Percentiles rank a stretch among this genome's conserved stretches.
phyloP scores from a whole-genome alignment of 2,113 vertebrate species.

The Corythaixoides concolor region DNA sequence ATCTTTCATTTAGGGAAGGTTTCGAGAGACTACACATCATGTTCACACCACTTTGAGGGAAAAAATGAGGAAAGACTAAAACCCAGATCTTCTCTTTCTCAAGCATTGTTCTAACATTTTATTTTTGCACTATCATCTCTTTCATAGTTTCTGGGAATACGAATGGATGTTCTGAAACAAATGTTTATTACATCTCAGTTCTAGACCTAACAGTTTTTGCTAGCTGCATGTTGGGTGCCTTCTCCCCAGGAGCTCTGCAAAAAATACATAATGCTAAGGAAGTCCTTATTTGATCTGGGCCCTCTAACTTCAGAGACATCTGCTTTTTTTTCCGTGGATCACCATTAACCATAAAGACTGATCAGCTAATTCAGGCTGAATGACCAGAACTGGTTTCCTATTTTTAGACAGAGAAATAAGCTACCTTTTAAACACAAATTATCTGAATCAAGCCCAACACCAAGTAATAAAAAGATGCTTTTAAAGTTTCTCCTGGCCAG shows the following conservation, averaged over 20 bases:
- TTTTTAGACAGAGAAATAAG: background rate
- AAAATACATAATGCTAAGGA: background rate
- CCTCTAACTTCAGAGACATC: background rate
- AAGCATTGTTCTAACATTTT: background rate
- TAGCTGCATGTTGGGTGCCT: background rate
- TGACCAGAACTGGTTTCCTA: background rate
- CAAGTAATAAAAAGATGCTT: background rate
- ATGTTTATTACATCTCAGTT: background rate
- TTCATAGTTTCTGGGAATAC: background rate
- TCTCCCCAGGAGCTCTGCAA: background rate
- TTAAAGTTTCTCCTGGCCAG: background rate
- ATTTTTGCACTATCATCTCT: rapidly evolving
- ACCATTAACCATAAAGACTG: background rate
- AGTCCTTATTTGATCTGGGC: background rate
- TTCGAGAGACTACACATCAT: background rate
- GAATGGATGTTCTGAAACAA: background rate
- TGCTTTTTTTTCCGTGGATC: background rate
- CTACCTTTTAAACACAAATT: background rate
- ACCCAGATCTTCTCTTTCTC: background rate
- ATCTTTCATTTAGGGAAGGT: background rate
- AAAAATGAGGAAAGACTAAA: background rate
- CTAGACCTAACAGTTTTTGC: background rate
- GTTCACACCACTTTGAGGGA: background rate
- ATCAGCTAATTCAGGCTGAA: background rate
- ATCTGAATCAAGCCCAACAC: background rate